A percentile compares a stretch with the other conserved stretches of the same genome.
These are phyloP conservation scores for Bovichtus variegatus DNA, from an alignment of 2,797 vertebrate species.

Conservation along the genomic window DNA sequence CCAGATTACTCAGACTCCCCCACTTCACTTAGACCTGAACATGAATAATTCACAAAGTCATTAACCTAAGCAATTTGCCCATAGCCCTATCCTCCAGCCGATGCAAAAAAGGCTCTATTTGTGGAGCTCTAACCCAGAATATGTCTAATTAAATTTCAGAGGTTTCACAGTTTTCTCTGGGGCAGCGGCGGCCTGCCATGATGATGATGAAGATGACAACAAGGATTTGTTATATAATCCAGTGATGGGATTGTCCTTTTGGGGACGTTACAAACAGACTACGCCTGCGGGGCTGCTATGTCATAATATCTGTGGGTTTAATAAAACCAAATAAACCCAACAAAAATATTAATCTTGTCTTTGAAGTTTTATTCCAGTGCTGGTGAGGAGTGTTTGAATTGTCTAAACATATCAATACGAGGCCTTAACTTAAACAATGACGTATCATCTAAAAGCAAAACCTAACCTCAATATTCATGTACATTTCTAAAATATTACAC, in stretches of 20 bases:
- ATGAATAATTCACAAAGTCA: slow-evolving; percentile 79
- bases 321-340: slow-evolving; percentile 18
- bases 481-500: slow-evolving; percentile 9
- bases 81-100: slow-evolving; percentile 56
- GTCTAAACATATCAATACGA: not conserved
- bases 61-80: slow-evolving; percentile 77
- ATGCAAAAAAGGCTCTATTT: slow-evolving; percentile 61
- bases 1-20: slow-evolving; percentile 62
- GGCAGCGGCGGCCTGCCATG: slow-evolving; percentile 46
- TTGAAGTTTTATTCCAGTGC: slow-evolving; percentile 23
- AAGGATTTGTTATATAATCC: slow-evolving; percentile 63
- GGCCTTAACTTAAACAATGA: slow-evolving; percentile 22
- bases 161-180: slow-evolving; percentile 58
- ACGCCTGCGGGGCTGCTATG: slow-evolving; percentile 13
- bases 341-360: slow-evolving; percentile 30
- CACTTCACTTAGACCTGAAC: slow-evolving; percentile 60
- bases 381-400: not conserved
- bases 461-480: slow-evolving; percentile 14
- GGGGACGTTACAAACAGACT: slow-evolving; percentile 33
- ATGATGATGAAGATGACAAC: slow-evolving; percentile 55
- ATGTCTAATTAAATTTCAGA: slow-evolving; percentile 65
- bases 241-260: slow-evolving; percentile 26
- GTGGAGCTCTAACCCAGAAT: slow-evolving; percentile 52
- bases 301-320: slow-evolving; percentile 42
- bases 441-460: slow-evolving; percentile 8